These are phyloP conservation scores for Perodicticus potto DNA, from an alignment of 2,797 vertebrate genomes.

Conservation along the genomic window DNA sequence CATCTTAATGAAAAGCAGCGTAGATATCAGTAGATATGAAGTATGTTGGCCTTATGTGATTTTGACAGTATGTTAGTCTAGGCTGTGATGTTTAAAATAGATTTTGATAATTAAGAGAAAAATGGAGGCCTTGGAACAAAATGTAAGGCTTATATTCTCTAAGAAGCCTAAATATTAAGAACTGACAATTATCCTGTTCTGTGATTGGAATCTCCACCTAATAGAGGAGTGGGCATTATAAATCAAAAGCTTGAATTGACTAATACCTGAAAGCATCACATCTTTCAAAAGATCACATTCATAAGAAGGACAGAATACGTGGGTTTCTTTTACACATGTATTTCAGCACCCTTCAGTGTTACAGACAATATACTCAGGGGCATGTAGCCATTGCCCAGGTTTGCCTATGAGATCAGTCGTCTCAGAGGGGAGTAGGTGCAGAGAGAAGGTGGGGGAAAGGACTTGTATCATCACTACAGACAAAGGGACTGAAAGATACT, in stretches of 20 bases:
- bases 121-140: background rate
- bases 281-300: background rate
- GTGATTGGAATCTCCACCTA: background rate
- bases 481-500: background rate
- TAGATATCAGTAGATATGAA: background rate
- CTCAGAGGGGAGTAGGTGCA: background rate
- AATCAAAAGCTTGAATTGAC: background rate
- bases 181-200: background rate
- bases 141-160: background rate
- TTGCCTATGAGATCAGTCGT: background rate
- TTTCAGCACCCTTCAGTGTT: background rate
- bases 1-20: background rate
- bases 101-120: slow-evolving; percentile 27
- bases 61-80: background rate
- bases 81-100: slow-evolving; percentile 8
- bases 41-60: background rate
- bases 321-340: background rate
- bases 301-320: background rate
- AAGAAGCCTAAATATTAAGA: background rate
- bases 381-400: background rate
- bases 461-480: background rate
- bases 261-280: background rate
- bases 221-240: background rate
- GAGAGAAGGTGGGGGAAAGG: background rate
- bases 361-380: background rate